These are phyloP conservation scores for Urocolius indicus DNA, from an alignment of 2,113 vertebrate genomes.

Conservation along the genomic window DNA sequence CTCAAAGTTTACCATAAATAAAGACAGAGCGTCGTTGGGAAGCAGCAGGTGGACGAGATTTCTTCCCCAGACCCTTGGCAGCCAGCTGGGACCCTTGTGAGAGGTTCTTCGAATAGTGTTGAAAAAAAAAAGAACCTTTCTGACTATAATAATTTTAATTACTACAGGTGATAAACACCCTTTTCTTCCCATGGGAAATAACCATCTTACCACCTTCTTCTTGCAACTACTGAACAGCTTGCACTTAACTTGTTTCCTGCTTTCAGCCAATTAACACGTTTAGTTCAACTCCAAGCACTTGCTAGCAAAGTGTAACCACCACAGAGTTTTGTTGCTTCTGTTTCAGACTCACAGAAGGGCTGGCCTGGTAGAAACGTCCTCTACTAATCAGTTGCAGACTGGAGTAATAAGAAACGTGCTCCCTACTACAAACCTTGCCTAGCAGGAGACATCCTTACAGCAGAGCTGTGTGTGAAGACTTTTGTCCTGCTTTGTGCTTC, in stretches of 20 bases:
- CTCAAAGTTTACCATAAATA: slow-evolving; percentile 18
- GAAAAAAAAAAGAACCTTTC: background rate
- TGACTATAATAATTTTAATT: background rate
- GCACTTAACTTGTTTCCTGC: background rate
- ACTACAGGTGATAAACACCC: background rate
- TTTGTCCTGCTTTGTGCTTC: background rate
- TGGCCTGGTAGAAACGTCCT: background rate
- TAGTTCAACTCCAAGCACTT: background rate
- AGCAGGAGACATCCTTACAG: background rate
- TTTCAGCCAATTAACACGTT: background rate
- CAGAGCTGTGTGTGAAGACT: background rate
- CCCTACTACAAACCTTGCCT: background rate
- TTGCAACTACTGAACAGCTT: background rate
- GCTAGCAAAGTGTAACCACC: background rate
- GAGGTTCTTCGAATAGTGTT: background rate
- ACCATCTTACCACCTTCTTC: background rate
- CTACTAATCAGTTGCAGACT: background rate
- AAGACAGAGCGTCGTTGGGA: background rate
- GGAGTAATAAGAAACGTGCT: background rate
- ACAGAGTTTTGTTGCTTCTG: background rate
- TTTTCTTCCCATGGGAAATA: background rate
- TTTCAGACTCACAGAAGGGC: background rate
- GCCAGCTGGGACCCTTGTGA: background rate
- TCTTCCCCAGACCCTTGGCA: background rate
- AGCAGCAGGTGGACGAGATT: background rate